A percentile compares a stretch with the other conserved stretches of the same genome.
phyloP scores from a whole-genome alignment of 2,113 vertebrate genomes.

The Heterochromis multidens region DNA sequence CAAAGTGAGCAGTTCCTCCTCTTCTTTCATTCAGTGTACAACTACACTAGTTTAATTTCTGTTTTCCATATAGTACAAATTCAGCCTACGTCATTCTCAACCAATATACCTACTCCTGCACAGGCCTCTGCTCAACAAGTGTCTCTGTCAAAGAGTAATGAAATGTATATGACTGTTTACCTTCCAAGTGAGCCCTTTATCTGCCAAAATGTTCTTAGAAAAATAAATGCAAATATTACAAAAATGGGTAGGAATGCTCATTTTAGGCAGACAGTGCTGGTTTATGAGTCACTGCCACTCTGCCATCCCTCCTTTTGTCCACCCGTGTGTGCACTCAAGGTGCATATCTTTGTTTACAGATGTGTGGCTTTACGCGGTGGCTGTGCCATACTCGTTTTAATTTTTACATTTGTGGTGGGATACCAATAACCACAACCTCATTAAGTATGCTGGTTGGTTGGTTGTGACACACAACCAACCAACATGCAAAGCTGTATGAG shows the following conservation, averaged over 20 bases:
- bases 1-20: no score
- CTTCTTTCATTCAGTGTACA: no score
- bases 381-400: not conserved
- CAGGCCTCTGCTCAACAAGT: no score
- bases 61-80: no score
- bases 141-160: no score
- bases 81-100: no score
- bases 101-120: no score
- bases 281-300: not conserved
- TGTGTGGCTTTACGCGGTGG: not conserved
- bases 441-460: not conserved
- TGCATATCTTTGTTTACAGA: not conserved
- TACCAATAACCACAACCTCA: no score
- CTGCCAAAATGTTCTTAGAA: no score
- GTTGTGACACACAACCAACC: not conserved
- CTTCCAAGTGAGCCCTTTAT: no score
- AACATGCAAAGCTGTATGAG: not conserved
- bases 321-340: not conserved
- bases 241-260: not conserved
- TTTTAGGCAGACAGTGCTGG: not conserved
- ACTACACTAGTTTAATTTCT: no score
- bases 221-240: not conserved
- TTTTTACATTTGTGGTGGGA: not conserved
- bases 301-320: not conserved
- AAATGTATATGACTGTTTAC: no score